Base-by-base conservation (phyloP, 92 coral and sea anemone species). In the Siderastrea radians region DNA sequence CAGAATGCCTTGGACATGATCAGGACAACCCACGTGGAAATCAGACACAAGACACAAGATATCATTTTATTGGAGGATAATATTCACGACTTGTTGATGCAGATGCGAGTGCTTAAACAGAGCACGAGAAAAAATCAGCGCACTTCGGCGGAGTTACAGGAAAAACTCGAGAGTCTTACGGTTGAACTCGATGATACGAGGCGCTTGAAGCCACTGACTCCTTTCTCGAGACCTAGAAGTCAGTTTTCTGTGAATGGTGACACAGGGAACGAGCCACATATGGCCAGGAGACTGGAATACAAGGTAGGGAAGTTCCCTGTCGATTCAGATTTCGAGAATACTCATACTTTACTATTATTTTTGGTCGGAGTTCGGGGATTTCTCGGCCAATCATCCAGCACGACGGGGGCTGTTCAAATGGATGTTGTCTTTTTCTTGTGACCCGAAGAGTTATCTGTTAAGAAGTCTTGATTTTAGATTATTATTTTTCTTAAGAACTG, bases 21-120 rank as follows among this genome's bases (percentile, higher is more conserved):
- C 38, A 84, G 98, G 59, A 94, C 96, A 6, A 77, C 86, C 55
- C 96, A 97, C 55, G 94, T 90, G 2, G 97, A 95, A 67, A 91
- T 97, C 13, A 96, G 99, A 8, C 97, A 95, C 82, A 86, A 88
- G 17, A 90, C 97, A 4, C 91, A 88, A 52, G 97, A 92, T 1
- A 84, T 85, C 16, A 97, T 97, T n/a, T 68, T 52, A 1, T 74
- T 97, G 52, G 99, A 97, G 81, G 96, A 92, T 60, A 67, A 62
- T 45, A 92, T 95, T 51, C 98, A 97, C 89, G 99, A 95, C 59
- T 82, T 72, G 44, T 78, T 93, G 66, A 78, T 90, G 88, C 95
- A 92, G 87, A 84, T 95, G 12, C 90, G 96, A 48, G 81, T 86
- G 14, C 83, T 93, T 50, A 95, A 95, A 75, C 93, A 97, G 50